A percentile compares a stretch with the other conserved stretches of the same genome.
Conservation (phyloP, 2,888 invertebrate species). For the Ophion slaviceki region DNA sequence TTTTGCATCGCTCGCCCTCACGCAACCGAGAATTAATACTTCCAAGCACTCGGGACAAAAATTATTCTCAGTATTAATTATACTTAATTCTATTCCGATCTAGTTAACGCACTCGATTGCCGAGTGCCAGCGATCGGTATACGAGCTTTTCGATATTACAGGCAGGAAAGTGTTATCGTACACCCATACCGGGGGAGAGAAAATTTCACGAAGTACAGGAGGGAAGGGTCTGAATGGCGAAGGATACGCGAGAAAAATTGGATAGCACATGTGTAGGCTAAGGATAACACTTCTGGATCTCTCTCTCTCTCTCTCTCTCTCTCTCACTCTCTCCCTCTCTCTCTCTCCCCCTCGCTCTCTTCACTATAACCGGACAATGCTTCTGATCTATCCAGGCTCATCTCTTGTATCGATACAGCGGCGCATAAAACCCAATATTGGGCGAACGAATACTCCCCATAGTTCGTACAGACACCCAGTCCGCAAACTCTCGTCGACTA, state of each 20-base stretch:
- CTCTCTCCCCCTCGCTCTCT: neutral
- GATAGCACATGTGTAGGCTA: slow-evolving; percentile 44
- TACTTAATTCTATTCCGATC: slow-evolving; percentile 25
- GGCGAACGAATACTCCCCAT: slow-evolving; percentile 45
- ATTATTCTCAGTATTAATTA: slow-evolving; percentile 38
- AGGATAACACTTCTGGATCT: slow-evolving; percentile 40
- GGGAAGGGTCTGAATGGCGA: slow-evolving; percentile 18
- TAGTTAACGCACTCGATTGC: slow-evolving; percentile 15
- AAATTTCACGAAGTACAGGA: slow-evolving; percentile 40
- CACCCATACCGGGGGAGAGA: slow-evolving; percentile 17
- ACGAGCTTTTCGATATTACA: slow-evolving; percentile 35
- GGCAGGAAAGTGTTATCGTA: slow-evolving; percentile 40
- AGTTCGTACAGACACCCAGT: slow-evolving; percentile 17
- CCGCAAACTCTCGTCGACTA: slow-evolving; percentile 22
- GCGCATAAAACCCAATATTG: slow-evolving; percentile 43
- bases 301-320: slow-evolving; percentile 7
- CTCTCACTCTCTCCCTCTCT: neutral
- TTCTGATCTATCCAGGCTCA: slow-evolving; percentile 4
- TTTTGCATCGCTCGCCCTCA: slow-evolving; percentile 30
- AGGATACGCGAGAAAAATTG: slow-evolving; percentile 48
- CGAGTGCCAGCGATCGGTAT: slow-evolving; percentile 5
- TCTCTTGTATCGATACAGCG: slow-evolving; percentile 26
- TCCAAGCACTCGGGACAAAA: neutral
- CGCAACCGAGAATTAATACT: slow-evolving; percentile 50
- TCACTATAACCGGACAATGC: slow-evolving; percentile 47